Percentiles rank a stretch among this genome's conserved stretches.
Evolutionary conservation across 1,140 invertebrate species (phyloP).

Genomic region (Protaetia brevitarsis): DNA sequence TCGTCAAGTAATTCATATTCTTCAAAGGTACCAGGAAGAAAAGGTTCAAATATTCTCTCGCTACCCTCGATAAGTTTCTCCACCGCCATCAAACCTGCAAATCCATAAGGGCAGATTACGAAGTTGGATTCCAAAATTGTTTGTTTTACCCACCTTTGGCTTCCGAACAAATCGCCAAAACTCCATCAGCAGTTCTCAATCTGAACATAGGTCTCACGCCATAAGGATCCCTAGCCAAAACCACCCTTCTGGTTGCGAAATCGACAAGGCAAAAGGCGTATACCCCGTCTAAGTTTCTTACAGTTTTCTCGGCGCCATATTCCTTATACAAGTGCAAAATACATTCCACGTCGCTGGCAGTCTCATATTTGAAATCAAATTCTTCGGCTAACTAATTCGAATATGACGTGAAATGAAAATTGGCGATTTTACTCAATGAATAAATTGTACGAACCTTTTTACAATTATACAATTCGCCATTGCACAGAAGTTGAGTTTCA

Average conservation of each 20-base stretch:
- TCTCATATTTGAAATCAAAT: conserved; percentile 60
- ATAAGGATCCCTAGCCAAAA: conserved; percentile 80
- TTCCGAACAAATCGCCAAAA: conserved; percentile 66
- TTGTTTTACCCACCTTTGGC: conserved; percentile 61
- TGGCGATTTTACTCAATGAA: neutral
- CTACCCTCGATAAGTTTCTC: conserved; percentile 47
- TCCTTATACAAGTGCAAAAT: conserved; percentile 69
- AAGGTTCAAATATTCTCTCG: conserved; percentile 56
- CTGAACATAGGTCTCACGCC: conserved; percentile 78
- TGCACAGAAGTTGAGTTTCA: conserved; percentile 67
- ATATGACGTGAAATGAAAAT: too few relatives aligned
- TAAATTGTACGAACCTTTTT: conserved; percentile 53
- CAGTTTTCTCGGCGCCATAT: conserved; percentile 59
- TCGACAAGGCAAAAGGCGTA: conserved; percentile 87
- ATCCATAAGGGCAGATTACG: neutral
- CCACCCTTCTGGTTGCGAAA: conserved; percentile 63
- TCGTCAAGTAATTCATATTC: conserved; percentile 60
- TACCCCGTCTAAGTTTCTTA: conserved; percentile 71
- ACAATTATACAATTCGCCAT: conserved; percentile 85
- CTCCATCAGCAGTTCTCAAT: conserved; percentile 54
- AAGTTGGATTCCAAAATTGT: neutral
- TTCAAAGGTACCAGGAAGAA: conserved; percentile 63
- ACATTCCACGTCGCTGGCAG: conserved; percentile 74
- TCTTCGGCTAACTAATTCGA: conserved; percentile 50
- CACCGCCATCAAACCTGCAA: conserved; percentile 52